Evolutionary conservation across 2,888 invertebrate genomes (phyloP), one percentile per base, ranked within the genome.

Genomic region (Patella pellucida): DNA sequence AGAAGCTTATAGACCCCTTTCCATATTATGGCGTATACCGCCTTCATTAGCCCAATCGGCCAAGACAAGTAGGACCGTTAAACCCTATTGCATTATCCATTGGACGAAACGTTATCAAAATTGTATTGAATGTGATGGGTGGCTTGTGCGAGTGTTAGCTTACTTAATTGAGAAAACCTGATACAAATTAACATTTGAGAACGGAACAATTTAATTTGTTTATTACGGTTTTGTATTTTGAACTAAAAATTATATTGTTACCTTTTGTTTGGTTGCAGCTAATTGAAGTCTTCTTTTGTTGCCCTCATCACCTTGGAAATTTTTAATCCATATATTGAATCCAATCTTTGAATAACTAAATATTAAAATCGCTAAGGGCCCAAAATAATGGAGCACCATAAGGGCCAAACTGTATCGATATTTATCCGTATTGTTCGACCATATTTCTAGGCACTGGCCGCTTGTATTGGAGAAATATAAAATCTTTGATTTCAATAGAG

Each of bases 321-420:
- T 92, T 80, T 95, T 95, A n/a, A 95, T 95, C 96, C 96, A 96
- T 62, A 97, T 95, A 31, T 95, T 95, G 69, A 95, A 93, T 0
- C 95, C 96, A 78, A 97, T 97, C 83, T 95, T 94, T 1, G 95
- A 94, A 89, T 97, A 97, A 0, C 96, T 96, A 90, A 95, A 95
- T 78, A 96, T 92, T 23, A 97, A 93, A 67, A 96, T 95, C 51
- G 93, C 90, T 78, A 96, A 92, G 0, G 97, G 97, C 80, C 96
- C 92, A 78, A 95, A 93, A 90, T 96, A 97, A 91, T 97, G 97
- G 72, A 97, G 93, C 52, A 94, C 92, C 91, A 96, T 93, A 79
- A 97, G 92, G 0, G 94, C 94, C 85, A 94, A 93, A 0, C 95
- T 95, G 91, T 96, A 97, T 82, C 94, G 94, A 76, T 87, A 83